A percentile compares a stretch with the other conserved stretches of the same genome.
phyloP scores from a whole-genome alignment of 23 tunicate genomes.

The Styela clava region DNA sequence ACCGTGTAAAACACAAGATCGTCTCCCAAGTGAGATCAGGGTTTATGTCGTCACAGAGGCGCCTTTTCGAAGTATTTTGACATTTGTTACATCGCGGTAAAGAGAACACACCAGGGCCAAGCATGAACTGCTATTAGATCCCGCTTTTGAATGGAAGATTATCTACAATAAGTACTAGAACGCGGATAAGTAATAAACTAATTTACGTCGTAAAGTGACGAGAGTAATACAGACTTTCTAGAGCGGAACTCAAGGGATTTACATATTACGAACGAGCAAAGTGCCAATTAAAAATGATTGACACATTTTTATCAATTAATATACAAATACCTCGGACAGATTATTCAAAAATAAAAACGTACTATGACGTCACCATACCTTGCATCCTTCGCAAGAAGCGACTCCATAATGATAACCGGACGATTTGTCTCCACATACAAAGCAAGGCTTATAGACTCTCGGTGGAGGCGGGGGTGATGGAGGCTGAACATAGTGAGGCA shows the following conservation, averaged over 20 bases:
- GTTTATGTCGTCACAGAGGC: no score
- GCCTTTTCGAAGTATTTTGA: no score
- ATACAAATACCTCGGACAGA: no score
- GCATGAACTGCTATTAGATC: background rate
- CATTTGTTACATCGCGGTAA: no score
- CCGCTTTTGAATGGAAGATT: background rate
- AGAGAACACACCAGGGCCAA: no score
- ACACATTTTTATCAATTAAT: background rate
- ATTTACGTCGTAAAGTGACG: no score
- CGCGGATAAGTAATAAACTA: background rate
- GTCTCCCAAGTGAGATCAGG: no score
- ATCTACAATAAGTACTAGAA: background rate
- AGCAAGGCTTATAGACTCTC: conserved; percentile 88
- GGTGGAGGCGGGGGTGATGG: conserved; percentile 98
- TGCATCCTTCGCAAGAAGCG: conserved; percentile 96
- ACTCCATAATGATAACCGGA: conserved; percentile 97
- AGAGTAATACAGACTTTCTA: background rate
- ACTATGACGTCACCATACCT: conserved; percentile 40
- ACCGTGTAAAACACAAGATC: no score
- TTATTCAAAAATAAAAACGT: no score
- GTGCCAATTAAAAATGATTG: background rate
- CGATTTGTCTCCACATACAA: conserved; percentile 93
- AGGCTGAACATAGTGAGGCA: conserved; percentile 37
- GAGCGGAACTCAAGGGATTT: background rate
- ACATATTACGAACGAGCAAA: background rate